Evolutionary conservation across 2,113 vertebrate genomes (phyloP), one percentile per base, ranked within the genome.

Genomic region (Ochotona curzoniae): DNA sequence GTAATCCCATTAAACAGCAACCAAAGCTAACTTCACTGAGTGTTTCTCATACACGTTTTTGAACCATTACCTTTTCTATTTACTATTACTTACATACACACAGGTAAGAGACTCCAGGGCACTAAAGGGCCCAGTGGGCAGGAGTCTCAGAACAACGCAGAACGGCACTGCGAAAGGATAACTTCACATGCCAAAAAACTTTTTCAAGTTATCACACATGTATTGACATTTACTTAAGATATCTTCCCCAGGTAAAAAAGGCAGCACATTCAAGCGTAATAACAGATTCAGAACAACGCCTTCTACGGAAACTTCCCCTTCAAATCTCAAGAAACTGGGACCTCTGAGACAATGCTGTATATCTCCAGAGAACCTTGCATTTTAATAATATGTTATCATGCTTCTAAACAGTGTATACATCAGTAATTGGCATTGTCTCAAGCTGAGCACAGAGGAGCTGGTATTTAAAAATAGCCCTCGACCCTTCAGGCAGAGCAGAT

Each of bases 251-350:
- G 47, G 51, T 30, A 83, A 67, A 4, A 83, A 74, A 8, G 66
- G 7, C 4, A 63, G 23, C 18, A 51, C 69, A 23, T 67, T 71
- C 69, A 92, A 54, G 80, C 81, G 92, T 71, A 85, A 7, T 32
- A 32, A 51, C 14, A 95, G 26, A 8, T 74, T 26, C 1, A 26
- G 28, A 84, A 95, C 49, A 38, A 44, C 28, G 67, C 73, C 21
- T 83, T 75, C 11, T 93, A 83, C 70, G 35, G 21, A 64, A 51
- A 92, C 25, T 83, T 84, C 83, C 67, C 69, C 83, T 70, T 89
- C 4, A 74, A 90, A 26, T 35, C 18, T 11, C 17, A 25, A 86
- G 60, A 88, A 96, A 83, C 12, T 44, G 1, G 26, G 5, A 83
- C 47, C 17, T 60, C 44, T 17, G 38, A 85, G 35, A 86, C 32